Percentiles rank a stretch among this genome's conserved stretches.
Evolutionary conservation across 2,113 vertebrate genomes (phyloP).

Genomic region (Numenius arquata): DNA sequence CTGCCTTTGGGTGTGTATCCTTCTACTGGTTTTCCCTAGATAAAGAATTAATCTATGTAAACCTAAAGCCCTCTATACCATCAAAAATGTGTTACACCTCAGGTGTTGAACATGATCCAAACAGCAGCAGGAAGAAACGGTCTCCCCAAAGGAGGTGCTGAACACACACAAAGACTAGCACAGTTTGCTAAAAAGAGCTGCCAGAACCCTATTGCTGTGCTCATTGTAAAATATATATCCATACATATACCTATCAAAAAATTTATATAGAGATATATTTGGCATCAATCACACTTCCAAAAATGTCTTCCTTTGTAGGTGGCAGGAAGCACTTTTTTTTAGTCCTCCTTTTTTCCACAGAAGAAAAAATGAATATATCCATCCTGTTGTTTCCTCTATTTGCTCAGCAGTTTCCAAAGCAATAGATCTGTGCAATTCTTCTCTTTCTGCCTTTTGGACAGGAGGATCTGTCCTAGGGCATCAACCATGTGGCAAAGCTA

Average conservation of each 20-base stretch:
- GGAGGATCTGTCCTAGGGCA: not conserved
- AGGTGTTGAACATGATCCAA: not conserved
- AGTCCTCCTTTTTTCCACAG: not conserved
- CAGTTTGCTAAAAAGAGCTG: not conserved
- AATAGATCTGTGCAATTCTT: not conserved
- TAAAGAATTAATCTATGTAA: not conserved
- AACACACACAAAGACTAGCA: not conserved
- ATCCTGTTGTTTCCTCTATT: not conserved
- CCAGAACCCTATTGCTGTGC: not conserved
- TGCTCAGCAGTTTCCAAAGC: conserved; percentile 3
- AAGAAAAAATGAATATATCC: not conserved
- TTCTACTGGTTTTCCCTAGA: not conserved
- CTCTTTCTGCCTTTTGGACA: not conserved
- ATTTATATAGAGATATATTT: not conserved
- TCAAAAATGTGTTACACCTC: not conserved
- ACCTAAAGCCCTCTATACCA: not conserved
- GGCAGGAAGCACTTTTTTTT: not conserved
- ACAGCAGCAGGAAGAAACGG: not conserved
- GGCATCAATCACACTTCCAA: not conserved
- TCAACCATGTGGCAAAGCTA: not conserved
- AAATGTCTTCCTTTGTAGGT: not conserved
- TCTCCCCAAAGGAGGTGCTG: not conserved
- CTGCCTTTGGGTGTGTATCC: not conserved
- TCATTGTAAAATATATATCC: not conserved
- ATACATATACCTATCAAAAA: not conserved